These are phyloP conservation scores for Acestrorhynchus altus DNA, from an alignment of 2,797 vertebrate species.

Conservation along the genomic window DNA sequence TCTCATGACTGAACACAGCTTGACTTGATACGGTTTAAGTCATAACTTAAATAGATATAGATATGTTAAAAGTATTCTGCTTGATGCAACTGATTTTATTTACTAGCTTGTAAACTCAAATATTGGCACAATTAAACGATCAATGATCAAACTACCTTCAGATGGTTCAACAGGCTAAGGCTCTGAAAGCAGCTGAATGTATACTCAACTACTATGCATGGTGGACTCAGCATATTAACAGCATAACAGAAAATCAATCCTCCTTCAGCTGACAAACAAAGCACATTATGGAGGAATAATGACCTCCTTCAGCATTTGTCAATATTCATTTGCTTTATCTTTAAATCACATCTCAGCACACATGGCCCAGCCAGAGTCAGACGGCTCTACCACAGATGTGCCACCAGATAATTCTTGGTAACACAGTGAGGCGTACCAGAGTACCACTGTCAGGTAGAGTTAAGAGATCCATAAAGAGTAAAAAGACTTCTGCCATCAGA, in stretches of 20 bases:
- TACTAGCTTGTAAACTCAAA: no score
- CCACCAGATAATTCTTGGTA: neutral
- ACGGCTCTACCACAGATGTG: neutral
- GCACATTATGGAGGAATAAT: conserved; percentile 15
- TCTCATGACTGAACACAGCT: no score
- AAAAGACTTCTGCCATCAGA: neutral
- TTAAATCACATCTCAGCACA: conserved; percentile 14
- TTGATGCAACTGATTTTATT: no score
- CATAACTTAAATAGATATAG: no score
- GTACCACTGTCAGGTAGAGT: conserved; percentile 1
- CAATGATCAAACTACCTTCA: no score
- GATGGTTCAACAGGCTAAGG: no score
- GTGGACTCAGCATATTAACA: conserved; percentile 3
- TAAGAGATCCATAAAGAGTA: neutral
- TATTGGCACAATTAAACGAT: no score
- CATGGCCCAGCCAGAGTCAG: neutral
- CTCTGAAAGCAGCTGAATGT: neutral
- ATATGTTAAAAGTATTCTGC: no score
- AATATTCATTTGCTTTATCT: conserved; percentile 29
- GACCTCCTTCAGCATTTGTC: conserved; percentile 21
- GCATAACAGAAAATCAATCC: conserved; percentile 24
- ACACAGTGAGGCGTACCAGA: neutral
- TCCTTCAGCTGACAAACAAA: conserved; percentile 12
- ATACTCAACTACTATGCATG: neutral
- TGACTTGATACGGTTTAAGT: no score